phyloP scores from a whole-genome alignment of 2,888 invertebrate genomes.

The Saturnia pavonia region DNA sequence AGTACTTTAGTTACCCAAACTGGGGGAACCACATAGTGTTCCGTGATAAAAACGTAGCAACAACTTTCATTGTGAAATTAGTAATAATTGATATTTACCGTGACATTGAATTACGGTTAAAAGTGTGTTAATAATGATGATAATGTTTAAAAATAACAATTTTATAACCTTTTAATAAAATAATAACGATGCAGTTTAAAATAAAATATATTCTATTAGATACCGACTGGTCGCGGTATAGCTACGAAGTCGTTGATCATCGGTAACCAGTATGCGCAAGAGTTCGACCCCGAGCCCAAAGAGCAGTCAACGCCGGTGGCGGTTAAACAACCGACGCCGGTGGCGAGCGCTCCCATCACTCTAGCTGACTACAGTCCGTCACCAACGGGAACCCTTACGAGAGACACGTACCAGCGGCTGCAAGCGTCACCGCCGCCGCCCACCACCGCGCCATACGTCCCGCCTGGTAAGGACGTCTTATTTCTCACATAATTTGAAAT shows the following conservation, averaged over 20 bases:
- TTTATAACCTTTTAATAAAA: too few species aligned
- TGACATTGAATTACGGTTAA: background rate
- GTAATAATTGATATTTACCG: background rate
- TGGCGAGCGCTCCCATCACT: slow-evolving; percentile 24
- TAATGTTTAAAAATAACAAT: too few species aligned
- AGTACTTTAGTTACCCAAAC: background rate
- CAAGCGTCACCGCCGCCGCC: slow-evolving; percentile 67
- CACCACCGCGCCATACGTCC: slow-evolving; percentile 65
- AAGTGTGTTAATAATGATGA: background rate
- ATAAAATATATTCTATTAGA: slow-evolving; percentile 39
- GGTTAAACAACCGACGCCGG: slow-evolving; percentile 28
- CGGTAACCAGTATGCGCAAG: slow-evolving; percentile 76
- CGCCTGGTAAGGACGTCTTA: slow-evolving; percentile 58
- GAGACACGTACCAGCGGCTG: slow-evolving; percentile 57
- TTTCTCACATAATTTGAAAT: too few species aligned
- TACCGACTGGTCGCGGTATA: slow-evolving; percentile 70
- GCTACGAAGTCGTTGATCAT: slow-evolving; percentile 69
- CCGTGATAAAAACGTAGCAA: background rate
- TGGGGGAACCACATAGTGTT: background rate
- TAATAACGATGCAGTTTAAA: background rate
- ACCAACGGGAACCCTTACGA: slow-evolving; percentile 45
- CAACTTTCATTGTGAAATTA: background rate
- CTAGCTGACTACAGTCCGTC: slow-evolving; percentile 50
- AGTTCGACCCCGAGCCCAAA: slow-evolving; percentile 71
- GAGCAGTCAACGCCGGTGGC: slow-evolving; percentile 39